A percentile compares a stretch with the other conserved stretches of the same genome.
Conservation (phyloP, 1,140 invertebrate species). For the Maconellicoccus hirsutus region DNA sequence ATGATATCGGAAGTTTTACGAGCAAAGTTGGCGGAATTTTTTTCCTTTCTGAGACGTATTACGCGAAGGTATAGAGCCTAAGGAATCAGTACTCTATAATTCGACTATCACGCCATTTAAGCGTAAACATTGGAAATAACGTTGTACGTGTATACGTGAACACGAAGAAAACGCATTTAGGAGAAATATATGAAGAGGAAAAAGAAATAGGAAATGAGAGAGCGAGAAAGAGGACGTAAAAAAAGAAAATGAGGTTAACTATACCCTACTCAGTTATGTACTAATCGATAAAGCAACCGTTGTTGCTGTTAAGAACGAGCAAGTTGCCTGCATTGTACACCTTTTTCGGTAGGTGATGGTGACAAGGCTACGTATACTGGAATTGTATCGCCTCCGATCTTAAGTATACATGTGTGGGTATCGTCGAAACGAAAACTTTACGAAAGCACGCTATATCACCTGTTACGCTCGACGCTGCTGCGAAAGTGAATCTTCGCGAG, state of each 20-base stretch:
- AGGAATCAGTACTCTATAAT: not conserved
- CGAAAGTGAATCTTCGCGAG: no score
- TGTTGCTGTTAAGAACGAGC: not conserved
- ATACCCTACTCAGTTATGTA: not conserved
- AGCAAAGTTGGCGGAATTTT: no score
- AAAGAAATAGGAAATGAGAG: not conserved
- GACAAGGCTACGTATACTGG: not conserved
- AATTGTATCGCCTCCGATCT: not conserved
- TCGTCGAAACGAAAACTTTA: not conserved
- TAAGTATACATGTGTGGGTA: not conserved
- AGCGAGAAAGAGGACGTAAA: not conserved
- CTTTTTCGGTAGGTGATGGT: not conserved
- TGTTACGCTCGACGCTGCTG: not conserved
- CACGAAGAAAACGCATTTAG: not conserved
- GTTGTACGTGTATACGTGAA: no score
- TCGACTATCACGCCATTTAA: not conserved
- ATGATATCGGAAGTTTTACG: no score
- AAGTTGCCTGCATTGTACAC: not conserved
- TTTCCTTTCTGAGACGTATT: no score
- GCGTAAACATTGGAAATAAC: not conserved
- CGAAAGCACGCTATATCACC: not conserved
- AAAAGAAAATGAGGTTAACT: conserved; percentile 1
- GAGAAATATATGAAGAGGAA: not conserved
- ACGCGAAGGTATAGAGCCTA: no score
- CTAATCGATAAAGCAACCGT: not conserved